phyloP scores from a whole-genome alignment of 2,113 vertebrate genomes.

The Limnothrissa miodon region DNA sequence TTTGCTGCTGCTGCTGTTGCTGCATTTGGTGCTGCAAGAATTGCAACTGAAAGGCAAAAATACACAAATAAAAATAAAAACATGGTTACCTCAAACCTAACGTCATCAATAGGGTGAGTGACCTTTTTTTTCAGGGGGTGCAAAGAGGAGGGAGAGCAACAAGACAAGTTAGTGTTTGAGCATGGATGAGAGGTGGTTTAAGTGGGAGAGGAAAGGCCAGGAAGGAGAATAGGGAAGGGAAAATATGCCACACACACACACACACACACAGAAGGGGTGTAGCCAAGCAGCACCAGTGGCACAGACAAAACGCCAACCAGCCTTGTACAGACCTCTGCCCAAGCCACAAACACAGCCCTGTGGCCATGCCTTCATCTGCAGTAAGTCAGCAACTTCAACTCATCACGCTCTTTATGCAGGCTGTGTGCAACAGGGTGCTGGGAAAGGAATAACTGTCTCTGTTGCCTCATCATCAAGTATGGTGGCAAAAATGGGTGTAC shows the following conservation, averaged over 20 bases:
- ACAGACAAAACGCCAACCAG: slow-evolving; percentile 17
- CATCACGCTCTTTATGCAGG: not conserved
- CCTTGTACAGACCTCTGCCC: not conserved
- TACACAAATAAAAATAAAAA: not conserved
- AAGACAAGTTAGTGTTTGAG: not conserved
- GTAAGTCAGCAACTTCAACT: slow-evolving; percentile 84
- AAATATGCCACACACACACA: not conserved
- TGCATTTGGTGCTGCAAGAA: slow-evolving; percentile 98
- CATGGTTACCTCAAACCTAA: not conserved
- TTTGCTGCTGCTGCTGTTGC: slow-evolving; percentile 83
- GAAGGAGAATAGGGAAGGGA: slow-evolving; percentile 15
- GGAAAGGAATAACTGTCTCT: not conserved
- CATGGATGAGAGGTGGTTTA: slow-evolving; percentile 46
- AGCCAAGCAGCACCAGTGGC: slow-evolving; percentile 43
- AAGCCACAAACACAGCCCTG: slow-evolving; percentile 47
- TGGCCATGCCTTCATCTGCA: slow-evolving; percentile 66
- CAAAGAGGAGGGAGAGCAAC: not conserved
- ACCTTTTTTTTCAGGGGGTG: not conserved
- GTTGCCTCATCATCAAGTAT: not conserved
- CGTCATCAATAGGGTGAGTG: not conserved
- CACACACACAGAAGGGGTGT: not conserved
- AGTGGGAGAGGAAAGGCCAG: slow-evolving; percentile 51
- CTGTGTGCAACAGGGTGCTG: not conserved
- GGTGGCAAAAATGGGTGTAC: not conserved
- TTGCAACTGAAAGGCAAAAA: slow-evolving; percentile 78